Evolutionary conservation across 2,113 vertebrate genomes (phyloP).

Genomic region (Chaenocephalus aceratus): DNA sequence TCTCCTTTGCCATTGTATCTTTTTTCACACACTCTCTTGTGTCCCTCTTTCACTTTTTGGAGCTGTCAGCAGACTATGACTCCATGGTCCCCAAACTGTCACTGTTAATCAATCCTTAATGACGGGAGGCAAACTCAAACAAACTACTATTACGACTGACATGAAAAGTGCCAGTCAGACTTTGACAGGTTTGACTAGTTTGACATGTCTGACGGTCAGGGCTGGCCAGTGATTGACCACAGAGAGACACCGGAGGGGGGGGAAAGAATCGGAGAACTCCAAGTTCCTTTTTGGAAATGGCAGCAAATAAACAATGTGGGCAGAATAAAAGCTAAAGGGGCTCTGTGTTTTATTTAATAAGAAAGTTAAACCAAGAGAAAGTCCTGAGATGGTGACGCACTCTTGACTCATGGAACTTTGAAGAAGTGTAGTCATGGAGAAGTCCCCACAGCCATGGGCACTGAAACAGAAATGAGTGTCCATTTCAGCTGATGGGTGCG

Average conservation of each 20-base stretch:
- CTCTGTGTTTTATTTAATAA: conserved; percentile 69
- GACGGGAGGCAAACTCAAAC: conserved; percentile 48
- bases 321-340: conserved; percentile 36
- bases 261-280: not conserved
- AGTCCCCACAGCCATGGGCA: conserved; percentile 41
- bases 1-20: not conserved
- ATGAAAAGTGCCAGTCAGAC: conserved; percentile 31
- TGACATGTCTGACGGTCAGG: conserved; percentile 37
- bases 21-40: not conserved
- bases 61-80: conserved; percentile 37
- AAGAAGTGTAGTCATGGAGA: conserved; percentile 52
- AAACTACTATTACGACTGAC: conserved; percentile 39
- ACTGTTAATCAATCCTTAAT: conserved; percentile 63
- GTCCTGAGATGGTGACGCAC: conserved; percentile 33
- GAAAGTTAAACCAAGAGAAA: conserved; percentile 43
- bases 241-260: not conserved
- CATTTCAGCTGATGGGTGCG: conserved; percentile 7
- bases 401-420: conserved; percentile 59
- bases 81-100: conserved; percentile 52
- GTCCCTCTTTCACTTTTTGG: conserved; percentile 12
- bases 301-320: conserved; percentile 55
- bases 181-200: conserved; percentile 34
- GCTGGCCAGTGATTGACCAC: conserved; percentile 31
- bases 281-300: conserved; percentile 20
- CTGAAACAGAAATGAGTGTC: conserved; percentile 30